Conservation (phyloP, 2,888 invertebrate genomes). For the Periphyllus acericola region DNA sequence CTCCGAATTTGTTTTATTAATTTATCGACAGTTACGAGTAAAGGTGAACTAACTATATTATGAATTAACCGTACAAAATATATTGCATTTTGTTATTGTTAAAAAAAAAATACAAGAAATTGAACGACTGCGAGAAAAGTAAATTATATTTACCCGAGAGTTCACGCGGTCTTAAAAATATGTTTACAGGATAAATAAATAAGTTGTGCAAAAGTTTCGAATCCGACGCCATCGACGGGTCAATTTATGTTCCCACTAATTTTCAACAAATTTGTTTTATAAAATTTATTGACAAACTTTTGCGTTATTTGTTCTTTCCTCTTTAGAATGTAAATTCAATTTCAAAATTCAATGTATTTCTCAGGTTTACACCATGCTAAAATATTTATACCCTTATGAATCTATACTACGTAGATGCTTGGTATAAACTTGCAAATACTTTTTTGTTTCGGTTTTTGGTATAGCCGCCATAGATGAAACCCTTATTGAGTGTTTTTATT, state of each 20-base stretch:
- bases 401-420: conserved; percentile 3
- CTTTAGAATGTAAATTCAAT: conserved; percentile 29
- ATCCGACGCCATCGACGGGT: conserved; percentile 12
- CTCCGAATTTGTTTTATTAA: too few species aligned
- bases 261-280: conserved; percentile 14
- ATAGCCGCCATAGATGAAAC: background rate
- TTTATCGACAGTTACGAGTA: too few species aligned
- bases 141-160: background rate
- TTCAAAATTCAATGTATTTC: conserved; percentile 29
- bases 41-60: too few species aligned
- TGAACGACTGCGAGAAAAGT: background rate
- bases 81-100: too few species aligned
- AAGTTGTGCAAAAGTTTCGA: background rate
- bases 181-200: background rate
- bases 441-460: conserved; percentile 9
- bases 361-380: background rate
- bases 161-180: background rate
- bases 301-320: conserved; percentile 5
- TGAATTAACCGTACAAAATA: too few species aligned
- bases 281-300: conserved; percentile 4
- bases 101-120: background rate
- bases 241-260: conserved; percentile 26
- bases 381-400: conserved; percentile 44
- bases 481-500: conserved; percentile 1
- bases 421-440: conserved; percentile 13